Percentiles rank a stretch among this genome's conserved stretches.
phyloP scores from a whole-genome alignment of 30 jellyfish, hydroid and myxozoan genomes.

The Rhopilema esculentum region DNA sequence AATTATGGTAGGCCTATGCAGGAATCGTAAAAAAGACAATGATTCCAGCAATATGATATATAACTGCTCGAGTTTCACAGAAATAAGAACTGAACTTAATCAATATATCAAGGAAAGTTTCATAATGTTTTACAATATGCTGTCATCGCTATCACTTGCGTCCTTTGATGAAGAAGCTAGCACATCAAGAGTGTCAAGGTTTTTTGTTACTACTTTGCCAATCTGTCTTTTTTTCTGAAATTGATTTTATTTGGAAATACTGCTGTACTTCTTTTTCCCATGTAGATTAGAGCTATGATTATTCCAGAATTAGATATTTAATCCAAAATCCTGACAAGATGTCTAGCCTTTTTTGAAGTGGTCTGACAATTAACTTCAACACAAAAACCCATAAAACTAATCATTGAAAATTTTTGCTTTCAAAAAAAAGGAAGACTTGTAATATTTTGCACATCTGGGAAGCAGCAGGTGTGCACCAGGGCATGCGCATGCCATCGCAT shows the following conservation, averaged over 20 bases:
- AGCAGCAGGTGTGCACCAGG: background rate
- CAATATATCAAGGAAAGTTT: background rate
- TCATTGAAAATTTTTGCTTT: background rate
- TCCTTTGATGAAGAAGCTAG: constrained; percentile 13
- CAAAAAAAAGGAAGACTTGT: background rate
- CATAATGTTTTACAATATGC: constrained; percentile 6
- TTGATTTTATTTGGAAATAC: constrained; percentile 16
- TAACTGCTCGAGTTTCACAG: background rate
- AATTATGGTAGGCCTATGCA: no score
- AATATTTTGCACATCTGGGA: background rate
- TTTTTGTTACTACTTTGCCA: constrained; percentile 14
- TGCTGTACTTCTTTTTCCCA: constrained; percentile 7
- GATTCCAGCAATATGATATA: background rate
- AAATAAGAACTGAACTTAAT: background rate
- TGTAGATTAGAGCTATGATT: background rate
- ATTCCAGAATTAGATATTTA: no score
- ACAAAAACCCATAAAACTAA: background rate
- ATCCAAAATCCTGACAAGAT: background rate
- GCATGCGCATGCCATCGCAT: no score
- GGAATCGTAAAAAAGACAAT: background rate
- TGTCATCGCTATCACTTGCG: constrained; percentile 28
- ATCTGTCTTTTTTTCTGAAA: constrained; percentile 17
- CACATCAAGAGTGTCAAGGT: constrained; percentile 9
- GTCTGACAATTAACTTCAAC: no score
- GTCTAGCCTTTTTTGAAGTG: background rate